phyloP scores from a whole-genome alignment of 1,140 invertebrate genomes.

The Brachionus rotundiformis region DNA sequence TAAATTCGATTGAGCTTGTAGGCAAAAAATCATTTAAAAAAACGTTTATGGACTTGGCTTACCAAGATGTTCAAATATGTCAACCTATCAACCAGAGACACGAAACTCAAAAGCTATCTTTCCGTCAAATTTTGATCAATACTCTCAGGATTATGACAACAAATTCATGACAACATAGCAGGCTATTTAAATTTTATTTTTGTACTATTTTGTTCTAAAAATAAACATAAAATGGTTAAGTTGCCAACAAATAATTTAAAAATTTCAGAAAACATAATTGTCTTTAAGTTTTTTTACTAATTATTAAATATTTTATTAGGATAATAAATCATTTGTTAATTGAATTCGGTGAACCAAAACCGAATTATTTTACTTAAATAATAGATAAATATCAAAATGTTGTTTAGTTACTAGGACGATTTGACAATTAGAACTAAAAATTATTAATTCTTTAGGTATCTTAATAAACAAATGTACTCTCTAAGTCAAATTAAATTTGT shows the following conservation, averaged over 20 bases:
- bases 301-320: not conserved
- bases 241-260: too few relatives aligned
- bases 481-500: not conserved
- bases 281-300: too few relatives aligned
- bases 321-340: not conserved
- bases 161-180: not conserved
- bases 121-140: not conserved
- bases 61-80: slow-evolving; percentile 1
- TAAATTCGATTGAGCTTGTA: not conserved
- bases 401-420: not conserved
- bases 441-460: not conserved
- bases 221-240: too few relatives aligned
- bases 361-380: not conserved
- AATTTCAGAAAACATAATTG: too few relatives aligned
- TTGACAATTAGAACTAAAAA: too few relatives aligned
- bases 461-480: not conserved
- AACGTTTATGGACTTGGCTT: not conserved
- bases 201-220: not conserved
- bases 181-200: not conserved
- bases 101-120: not conserved
- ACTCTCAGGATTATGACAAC: slow-evolving; percentile 9
- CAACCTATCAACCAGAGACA: not conserved
- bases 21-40: too few relatives aligned
- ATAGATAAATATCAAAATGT: too few relatives aligned
- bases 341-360: not conserved